A percentile compares a stretch with the other conserved stretches of the same genome.
These are phyloP conservation scores for Eurystomus gularis DNA, from an alignment of 2,113 vertebrate species.

Conservation along the genomic window DNA sequence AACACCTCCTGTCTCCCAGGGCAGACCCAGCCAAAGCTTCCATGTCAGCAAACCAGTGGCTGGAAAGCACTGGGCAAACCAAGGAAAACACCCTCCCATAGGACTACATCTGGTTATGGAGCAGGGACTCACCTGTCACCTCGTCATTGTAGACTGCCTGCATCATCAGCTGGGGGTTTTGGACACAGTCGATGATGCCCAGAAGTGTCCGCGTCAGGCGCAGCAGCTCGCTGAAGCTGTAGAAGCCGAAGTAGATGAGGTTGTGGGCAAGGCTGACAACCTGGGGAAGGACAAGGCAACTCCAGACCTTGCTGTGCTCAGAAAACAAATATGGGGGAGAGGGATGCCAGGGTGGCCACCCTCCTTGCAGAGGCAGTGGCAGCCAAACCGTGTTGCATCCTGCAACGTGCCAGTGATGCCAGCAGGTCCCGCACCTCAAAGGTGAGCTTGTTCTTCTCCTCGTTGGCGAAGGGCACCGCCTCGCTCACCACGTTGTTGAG, in stretches of 20 bases:
- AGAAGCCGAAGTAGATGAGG: conserved; percentile 99
- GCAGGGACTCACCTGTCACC: conserved; percentile 74
- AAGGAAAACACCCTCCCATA: background rate
- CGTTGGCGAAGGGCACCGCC: conserved; percentile 90
- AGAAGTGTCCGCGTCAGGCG: conserved; percentile 91
- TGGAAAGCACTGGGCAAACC: background rate
- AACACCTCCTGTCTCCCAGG: background rate
- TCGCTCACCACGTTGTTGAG: conserved; percentile 94
- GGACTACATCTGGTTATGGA: background rate
- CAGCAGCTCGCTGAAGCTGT: conserved; percentile 96
- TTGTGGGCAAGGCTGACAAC: conserved; percentile 95
- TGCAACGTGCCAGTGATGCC: rapidly evolving
- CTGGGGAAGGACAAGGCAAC: conserved; percentile 65
- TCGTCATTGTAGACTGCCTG: conserved; percentile 80
- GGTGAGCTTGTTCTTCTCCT: conserved; percentile 97
- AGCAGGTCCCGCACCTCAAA: conserved; percentile 80
- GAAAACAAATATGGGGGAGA: background rate
- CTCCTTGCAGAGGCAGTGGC: rapidly evolving
- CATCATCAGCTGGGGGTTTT: conserved; percentile 77
- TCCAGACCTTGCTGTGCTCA: background rate
- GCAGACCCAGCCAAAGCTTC: background rate
- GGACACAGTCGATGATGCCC: conserved; percentile 94
- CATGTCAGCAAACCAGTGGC: rapidly evolving
- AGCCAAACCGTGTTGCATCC: rapidly evolving
- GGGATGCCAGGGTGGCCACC: background rate